Conservation (phyloP, 2,113 vertebrate genomes). For the Varanus salvator region DNA sequence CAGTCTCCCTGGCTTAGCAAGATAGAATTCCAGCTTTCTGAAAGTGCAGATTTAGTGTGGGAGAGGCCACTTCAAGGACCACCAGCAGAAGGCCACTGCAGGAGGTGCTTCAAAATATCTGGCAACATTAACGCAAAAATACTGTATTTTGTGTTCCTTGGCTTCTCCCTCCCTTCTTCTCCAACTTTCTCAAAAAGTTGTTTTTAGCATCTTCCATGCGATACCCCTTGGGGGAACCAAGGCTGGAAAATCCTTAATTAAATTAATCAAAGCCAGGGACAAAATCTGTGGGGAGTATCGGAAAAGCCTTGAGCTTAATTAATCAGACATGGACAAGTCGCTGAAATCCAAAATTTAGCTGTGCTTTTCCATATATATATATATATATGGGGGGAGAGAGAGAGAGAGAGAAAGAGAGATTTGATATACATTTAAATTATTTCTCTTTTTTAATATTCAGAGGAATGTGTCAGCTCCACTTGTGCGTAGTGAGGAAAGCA, state of each 20-base stretch:
- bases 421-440: slow-evolving; percentile 32
- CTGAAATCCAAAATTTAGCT: slow-evolving; percentile 46
- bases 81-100: slow-evolving; percentile 17
- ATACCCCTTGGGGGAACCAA: slow-evolving; percentile 61
- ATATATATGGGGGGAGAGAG: no score
- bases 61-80: background rate
- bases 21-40: background rate
- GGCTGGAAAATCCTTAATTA: slow-evolving; percentile 67
- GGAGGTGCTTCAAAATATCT: slow-evolving; percentile 35
- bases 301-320: slow-evolving; percentile 70
- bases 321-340: slow-evolving; percentile 66
- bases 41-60: no score
- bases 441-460: background rate
- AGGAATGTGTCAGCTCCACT: background rate
- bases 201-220: slow-evolving; percentile 47
- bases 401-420: accelerated
- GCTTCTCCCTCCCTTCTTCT: background rate
- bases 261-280: slow-evolving; percentile 73
- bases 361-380: background rate
- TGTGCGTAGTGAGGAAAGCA: no score
- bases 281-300: slow-evolving; percentile 65
- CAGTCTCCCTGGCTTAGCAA: background rate
- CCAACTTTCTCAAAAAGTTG: slow-evolving; percentile 40
- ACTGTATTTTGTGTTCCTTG: slow-evolving; percentile 14
- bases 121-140: slow-evolving; percentile 32